Evolutionary conservation across 2,888 invertebrate genomes (phyloP).

Genomic region (Diadegma fenestrale): DNA sequence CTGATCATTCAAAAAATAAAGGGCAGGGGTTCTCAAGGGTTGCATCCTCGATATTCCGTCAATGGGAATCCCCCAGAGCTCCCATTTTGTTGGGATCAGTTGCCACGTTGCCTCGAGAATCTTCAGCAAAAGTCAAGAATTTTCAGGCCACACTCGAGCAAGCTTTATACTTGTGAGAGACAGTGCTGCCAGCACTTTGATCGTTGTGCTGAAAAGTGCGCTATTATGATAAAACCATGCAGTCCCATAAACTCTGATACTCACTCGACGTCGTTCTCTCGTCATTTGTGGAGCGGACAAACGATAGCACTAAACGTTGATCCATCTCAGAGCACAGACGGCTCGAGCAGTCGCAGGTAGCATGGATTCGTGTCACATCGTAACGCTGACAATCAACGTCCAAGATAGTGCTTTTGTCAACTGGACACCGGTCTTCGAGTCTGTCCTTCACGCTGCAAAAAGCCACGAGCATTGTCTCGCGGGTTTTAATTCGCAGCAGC

Average conservation of each 20-base stretch:
- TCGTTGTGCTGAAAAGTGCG: neutral
- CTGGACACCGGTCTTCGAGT: neutral
- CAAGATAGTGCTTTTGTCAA: neutral
- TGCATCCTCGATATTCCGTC: too few relatives aligned
- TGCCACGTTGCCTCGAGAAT: too few relatives aligned
- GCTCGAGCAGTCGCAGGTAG: neutral
- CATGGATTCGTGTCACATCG: conserved; percentile 1
- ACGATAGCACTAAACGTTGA: neutral
- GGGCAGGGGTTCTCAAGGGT: too few relatives aligned
- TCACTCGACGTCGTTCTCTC: neutral
- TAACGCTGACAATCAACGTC: neutral
- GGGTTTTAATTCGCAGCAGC: neutral
- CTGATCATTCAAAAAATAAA: too few relatives aligned
- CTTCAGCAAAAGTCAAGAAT: too few relatives aligned
- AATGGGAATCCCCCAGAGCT: too few relatives aligned
- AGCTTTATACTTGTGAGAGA: too few relatives aligned
- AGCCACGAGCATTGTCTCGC: neutral
- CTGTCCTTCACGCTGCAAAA: neutral
- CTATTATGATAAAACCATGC: neutral
- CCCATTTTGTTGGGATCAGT: too few relatives aligned
- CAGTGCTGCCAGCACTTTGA: too few relatives aligned
- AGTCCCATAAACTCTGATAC: neutral
- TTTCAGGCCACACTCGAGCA: too few relatives aligned
- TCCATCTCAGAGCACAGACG: neutral
- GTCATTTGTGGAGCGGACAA: neutral